These are phyloP conservation scores for Steromphala cineraria DNA, from an alignment of 2,888 invertebrate genomes.

Conservation along the genomic window DNA sequence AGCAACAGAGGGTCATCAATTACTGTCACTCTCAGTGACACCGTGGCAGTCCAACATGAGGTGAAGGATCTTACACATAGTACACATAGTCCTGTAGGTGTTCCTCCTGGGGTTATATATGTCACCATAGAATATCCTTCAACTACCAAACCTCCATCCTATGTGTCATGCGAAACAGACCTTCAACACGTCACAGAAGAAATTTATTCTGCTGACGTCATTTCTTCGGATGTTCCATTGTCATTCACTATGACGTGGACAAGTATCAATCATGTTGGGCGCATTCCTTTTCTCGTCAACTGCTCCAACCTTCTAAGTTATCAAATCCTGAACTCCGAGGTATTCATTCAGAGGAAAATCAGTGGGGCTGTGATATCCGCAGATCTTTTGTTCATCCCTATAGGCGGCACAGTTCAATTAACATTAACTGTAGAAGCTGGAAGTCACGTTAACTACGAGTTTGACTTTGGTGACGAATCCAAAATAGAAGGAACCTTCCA, in stretches of 20 bases:
- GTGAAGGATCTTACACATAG: conserved; percentile 39
- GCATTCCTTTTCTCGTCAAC: conserved; percentile 36
- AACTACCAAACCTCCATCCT: background rate
- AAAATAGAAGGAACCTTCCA: conserved; percentile 28
- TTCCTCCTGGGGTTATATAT: conserved; percentile 41
- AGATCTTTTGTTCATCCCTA: conserved; percentile 33
- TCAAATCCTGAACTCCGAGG: conserved; percentile 36
- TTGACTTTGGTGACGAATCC: conserved; percentile 40
- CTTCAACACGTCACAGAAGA: background rate
- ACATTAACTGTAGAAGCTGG: conserved; percentile 39
- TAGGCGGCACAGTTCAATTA: conserved; percentile 37
- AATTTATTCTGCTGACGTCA: background rate
- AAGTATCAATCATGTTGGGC: conserved; percentile 34
- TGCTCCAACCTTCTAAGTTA: conserved; percentile 49
- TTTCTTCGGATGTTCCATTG: background rate
- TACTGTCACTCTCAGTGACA: background rate
- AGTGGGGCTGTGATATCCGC: conserved; percentile 27
- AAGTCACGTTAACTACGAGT: conserved; percentile 40
- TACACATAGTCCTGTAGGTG: conserved; percentile 33
- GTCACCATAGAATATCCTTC: conserved; percentile 23
- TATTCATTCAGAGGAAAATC: conserved; percentile 44
- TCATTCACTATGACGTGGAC: conserved; percentile 13
- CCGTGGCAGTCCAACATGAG: conserved; percentile 41
- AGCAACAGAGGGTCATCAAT: conserved; percentile 34
- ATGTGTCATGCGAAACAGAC: conserved; percentile 10